phyloP scores from a whole-genome alignment of 2,888 invertebrate species.

The Nomada goodeniana region DNA sequence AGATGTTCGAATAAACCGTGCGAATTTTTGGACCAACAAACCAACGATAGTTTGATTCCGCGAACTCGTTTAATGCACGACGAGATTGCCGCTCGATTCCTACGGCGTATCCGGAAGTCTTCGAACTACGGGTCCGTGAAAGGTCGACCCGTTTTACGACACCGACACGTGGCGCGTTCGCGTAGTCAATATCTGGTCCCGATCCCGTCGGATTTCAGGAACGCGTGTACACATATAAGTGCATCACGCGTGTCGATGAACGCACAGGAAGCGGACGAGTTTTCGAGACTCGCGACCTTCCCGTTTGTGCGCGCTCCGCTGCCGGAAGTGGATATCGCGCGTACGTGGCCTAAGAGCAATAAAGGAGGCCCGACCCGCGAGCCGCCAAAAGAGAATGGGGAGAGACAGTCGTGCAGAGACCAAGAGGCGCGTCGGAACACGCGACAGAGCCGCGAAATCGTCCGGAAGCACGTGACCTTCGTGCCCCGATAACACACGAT shows the following conservation, averaged over 20 bases:
- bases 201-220: slow-evolving; percentile 1
- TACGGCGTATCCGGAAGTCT: slow-evolving; percentile 18
- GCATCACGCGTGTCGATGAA: background rate
- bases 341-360: slow-evolving; percentile 75
- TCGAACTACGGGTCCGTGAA: slow-evolving; percentile 6
- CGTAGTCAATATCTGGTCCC: slow-evolving; percentile 43
- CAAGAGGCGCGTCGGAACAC: slow-evolving; percentile 77
- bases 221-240: background rate
- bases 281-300: slow-evolving; percentile 52
- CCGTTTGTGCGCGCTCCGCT: slow-evolving; percentile 54
- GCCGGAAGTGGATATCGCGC: slow-evolving; percentile 69
- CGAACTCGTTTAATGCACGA: slow-evolving; percentile 11
- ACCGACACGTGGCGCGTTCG: slow-evolving; percentile 9
- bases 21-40: background rate
- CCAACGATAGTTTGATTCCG: background rate
- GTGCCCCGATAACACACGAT: slow-evolving; percentile 1
- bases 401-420: slow-evolving; percentile 79
- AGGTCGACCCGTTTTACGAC: slow-evolving; percentile 26
- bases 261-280: slow-evolving; percentile 1
- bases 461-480: slow-evolving; percentile 66
- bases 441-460: slow-evolving; percentile 52
- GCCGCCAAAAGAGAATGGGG: slow-evolving; percentile 76
- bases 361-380: slow-evolving; percentile 74
- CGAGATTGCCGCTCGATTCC: background rate
- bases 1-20: background rate